A percentile compares a stretch with the other conserved stretches of the same genome.
These are phyloP conservation scores for Sarcophaga rosellei DNA, from an alignment of 2,888 invertebrate genomes.

Conservation along the genomic window DNA sequence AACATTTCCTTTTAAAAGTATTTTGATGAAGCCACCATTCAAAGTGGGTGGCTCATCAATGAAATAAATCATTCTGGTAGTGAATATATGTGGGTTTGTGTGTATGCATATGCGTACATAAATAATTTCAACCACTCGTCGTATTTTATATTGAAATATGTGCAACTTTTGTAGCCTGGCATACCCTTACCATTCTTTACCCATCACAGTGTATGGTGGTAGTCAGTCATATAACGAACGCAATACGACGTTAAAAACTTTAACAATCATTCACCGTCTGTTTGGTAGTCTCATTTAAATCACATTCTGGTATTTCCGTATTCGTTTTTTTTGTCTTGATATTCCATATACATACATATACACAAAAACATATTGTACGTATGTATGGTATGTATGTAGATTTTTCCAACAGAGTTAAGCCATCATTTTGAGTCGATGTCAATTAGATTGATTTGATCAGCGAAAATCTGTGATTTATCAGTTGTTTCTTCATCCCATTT, in stretches of 20 bases:
- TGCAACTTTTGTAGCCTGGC: conserved; percentile 47
- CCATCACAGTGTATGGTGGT: too few species aligned
- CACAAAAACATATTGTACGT: neutral
- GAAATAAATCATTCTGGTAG: conserved; percentile 65
- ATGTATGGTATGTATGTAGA: neutral
- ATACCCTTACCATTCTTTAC: neutral
- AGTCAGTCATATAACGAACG: neutral
- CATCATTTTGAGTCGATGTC: conserved; percentile 81
- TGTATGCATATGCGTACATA: conserved; percentile 62
- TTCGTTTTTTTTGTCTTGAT: neutral
- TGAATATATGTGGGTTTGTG: conserved; percentile 29
- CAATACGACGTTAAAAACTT: conserved; percentile 54
- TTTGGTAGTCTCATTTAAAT: conserved; percentile 68
- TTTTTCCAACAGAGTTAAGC: conserved; percentile 73
- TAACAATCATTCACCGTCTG: conserved; percentile 67
- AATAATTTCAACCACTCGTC: conserved; percentile 65
- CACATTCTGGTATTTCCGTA: conserved; percentile 52
- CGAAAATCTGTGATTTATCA: conserved; percentile 80
- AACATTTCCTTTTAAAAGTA: conserved; percentile 70
- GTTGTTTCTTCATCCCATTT: conserved; percentile 65
- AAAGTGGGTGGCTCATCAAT: conserved; percentile 68
- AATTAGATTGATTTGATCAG: conserved; percentile 81
- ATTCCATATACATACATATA: neutral
- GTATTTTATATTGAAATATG: conserved; percentile 69
- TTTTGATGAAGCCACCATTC: conserved; percentile 51